These are phyloP conservation scores for Plectrocnemia conspersa DNA, from an alignment of 1,140 invertebrate species.

Conservation along the genomic window DNA sequence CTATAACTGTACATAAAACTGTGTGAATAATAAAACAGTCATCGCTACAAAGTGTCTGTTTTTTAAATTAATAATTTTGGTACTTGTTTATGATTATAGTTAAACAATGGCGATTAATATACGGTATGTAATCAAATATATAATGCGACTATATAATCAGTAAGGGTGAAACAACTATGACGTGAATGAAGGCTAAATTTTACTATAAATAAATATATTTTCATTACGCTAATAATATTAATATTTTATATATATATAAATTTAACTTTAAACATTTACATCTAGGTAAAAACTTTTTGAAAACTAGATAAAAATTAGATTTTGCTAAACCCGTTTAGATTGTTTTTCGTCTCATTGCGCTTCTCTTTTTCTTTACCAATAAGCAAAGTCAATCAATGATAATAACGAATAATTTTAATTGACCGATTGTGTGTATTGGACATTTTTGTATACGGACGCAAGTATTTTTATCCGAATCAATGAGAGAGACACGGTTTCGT, in stretches of 20 bases:
- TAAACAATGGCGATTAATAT: background rate
- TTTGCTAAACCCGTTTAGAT: background rate
- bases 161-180: conserved; percentile 5
- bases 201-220: conserved; percentile 1
- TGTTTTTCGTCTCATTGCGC: background rate
- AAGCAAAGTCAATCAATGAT: conserved; percentile 11
- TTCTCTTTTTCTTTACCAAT: conserved; percentile 3
- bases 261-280: background rate
- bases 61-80: conserved; percentile 18
- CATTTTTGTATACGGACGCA: too few relatives aligned
- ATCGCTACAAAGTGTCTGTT: conserved; percentile 16
- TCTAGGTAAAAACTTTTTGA: background rate
- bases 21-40: conserved; percentile 19
- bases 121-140: conserved; percentile 4
- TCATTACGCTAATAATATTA: background rate
- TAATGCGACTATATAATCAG: background rate
- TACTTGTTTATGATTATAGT: conserved; percentile 12
- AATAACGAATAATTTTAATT: background rate
- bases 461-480: too few relatives aligned
- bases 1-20: conserved; percentile 19
- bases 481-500: too few relatives aligned
- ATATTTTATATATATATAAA: background rate
- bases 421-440: too few relatives aligned
- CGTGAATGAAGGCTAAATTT: background rate
- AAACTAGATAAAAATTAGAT: background rate